Evolutionary conservation across 2,797 vertebrate species (phyloP).

Genomic region (Podarcis lilfordi): DNA sequence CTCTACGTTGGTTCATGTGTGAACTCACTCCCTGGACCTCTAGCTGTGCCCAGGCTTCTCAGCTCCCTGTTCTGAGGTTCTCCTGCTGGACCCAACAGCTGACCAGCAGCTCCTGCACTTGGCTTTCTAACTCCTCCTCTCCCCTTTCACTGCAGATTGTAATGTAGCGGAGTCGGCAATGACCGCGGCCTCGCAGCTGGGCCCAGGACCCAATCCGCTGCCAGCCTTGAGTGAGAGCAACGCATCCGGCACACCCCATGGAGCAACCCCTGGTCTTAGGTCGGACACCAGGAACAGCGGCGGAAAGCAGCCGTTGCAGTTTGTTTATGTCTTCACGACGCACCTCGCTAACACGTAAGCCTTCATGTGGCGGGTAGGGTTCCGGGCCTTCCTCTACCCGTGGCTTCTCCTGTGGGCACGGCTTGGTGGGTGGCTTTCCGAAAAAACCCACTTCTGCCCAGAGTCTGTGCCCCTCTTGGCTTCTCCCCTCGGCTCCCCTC

Average conservation of each 20-base stretch:
- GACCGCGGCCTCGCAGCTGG: constrained; percentile 82
- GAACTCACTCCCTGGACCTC: too few species aligned
- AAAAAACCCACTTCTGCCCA: neutral
- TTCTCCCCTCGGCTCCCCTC: neutral
- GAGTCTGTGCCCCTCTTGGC: neutral
- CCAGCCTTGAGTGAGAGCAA: constrained; percentile 81
- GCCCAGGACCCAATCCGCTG: constrained; percentile 83
- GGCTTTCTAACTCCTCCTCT: neutral
- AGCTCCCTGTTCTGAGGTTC: neutral
- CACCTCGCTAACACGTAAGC: constrained; percentile 95
- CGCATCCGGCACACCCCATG: constrained; percentile 80
- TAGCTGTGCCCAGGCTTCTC: neutral
- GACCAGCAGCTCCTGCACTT: neutral
- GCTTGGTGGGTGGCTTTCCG: neutral
- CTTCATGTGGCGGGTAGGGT: rapidly evolving
- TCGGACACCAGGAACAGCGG: constrained; percentile 67
- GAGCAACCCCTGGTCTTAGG: constrained; percentile 71
- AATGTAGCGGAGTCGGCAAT: constrained; percentile 87
- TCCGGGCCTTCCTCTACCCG: neutral
- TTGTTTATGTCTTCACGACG: constrained; percentile 97
- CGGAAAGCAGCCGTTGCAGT: constrained; percentile 85
- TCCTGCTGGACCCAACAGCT: neutral
- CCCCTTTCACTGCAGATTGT: constrained; percentile 71
- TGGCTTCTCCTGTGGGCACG: neutral
- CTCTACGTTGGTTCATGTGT: too few species aligned